A percentile compares a stretch with the other conserved stretches of the same genome.
phyloP scores from a whole-genome alignment of 1,140 invertebrate species.

The Schlechtendalia chinensis region DNA sequence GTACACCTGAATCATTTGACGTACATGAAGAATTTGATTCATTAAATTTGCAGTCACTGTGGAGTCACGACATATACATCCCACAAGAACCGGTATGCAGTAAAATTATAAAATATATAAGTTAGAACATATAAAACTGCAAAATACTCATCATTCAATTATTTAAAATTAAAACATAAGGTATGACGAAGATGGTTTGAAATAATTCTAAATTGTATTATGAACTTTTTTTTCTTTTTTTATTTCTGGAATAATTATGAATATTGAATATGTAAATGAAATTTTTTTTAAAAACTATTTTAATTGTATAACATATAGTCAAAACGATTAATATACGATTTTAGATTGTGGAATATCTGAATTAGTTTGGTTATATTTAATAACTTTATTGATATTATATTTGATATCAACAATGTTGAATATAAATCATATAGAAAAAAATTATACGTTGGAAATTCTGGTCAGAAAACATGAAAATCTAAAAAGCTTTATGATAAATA shows the following conservation, averaged over 20 bases:
- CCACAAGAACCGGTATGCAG: constrained; percentile 35
- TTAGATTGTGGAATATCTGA: too few relatives aligned
- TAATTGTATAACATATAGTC: neutral
- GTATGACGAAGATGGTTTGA: too few relatives aligned
- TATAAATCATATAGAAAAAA: too few relatives aligned
- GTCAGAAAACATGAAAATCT: too few relatives aligned
- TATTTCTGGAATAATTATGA: too few relatives aligned
- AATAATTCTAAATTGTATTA: neutral
- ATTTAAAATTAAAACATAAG: too few relatives aligned
- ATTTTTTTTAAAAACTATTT: neutral
- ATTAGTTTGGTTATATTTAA: too few relatives aligned
- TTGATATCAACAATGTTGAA: too few relatives aligned
- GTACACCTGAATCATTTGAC: neutral
- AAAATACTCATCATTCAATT: neutral
- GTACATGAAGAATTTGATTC: constrained; percentile 13
- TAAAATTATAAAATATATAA: neutral
- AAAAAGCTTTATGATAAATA: too few relatives aligned
- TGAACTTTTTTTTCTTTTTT: neutral
- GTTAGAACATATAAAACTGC: neutral
- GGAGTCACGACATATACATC: constrained; percentile 36
- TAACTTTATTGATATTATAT: too few relatives aligned
- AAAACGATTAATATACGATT: too few relatives aligned
- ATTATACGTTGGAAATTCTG: too few relatives aligned
- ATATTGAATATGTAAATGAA: neutral
- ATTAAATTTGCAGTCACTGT: constrained; percentile 13